Conservation (phyloP, 2,888 invertebrate genomes). For the Scaptomyza tumidula region DNA sequence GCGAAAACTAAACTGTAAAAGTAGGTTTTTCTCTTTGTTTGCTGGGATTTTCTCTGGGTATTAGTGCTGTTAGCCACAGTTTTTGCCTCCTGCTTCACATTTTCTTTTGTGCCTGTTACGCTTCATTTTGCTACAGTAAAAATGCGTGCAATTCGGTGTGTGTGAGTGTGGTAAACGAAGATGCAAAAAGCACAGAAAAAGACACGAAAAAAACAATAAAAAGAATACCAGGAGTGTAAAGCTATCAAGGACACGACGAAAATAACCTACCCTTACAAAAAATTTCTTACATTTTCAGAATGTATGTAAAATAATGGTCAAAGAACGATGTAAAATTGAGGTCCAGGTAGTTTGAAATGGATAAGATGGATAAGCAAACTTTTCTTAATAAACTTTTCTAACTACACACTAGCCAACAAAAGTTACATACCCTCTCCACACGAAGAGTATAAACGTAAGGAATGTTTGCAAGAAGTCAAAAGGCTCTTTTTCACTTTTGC, state of each 20-base stretch:
- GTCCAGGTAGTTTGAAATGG: too few relatives aligned
- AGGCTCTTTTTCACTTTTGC: constrained; percentile 56
- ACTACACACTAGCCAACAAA: background rate
- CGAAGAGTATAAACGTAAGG: background rate
- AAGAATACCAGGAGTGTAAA: background rate
- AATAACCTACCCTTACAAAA: background rate
- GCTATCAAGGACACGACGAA: background rate
- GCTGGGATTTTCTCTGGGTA: constrained; percentile 68
- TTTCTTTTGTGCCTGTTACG: constrained; percentile 51
- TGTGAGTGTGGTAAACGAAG: constrained; percentile 8
- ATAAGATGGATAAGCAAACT: too few relatives aligned
- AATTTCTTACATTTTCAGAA: too few relatives aligned
- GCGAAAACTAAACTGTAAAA: constrained; percentile 57
- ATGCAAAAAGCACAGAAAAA: too few relatives aligned
- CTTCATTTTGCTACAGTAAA: constrained; percentile 56
- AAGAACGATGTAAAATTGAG: too few relatives aligned
- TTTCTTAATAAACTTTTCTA: too few relatives aligned
- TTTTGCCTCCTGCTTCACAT: background rate
- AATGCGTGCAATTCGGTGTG: background rate
- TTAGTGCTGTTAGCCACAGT: constrained; percentile 72
- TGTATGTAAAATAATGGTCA: too few relatives aligned
- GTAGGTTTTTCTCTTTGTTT: constrained; percentile 61
- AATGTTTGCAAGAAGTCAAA: constrained; percentile 39
- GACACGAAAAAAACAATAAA: constrained; percentile 2
- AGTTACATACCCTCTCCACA: background rate